These are phyloP conservation scores for Dromas ardeola DNA, from an alignment of 2,113 vertebrate species.

Conservation along the genomic window DNA sequence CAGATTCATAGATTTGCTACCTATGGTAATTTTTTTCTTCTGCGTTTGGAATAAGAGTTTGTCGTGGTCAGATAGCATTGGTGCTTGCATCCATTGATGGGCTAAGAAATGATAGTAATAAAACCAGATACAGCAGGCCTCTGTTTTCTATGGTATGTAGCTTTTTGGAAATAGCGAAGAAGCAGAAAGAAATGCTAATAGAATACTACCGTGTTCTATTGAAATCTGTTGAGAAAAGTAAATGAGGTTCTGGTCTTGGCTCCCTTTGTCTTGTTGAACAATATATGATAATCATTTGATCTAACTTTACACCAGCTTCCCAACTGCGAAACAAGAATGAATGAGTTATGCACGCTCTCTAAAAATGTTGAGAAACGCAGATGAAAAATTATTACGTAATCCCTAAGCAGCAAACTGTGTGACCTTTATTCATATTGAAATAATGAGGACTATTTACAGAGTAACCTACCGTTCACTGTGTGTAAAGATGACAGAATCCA, in stretches of 20 bases:
- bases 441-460: slow-evolving; percentile 4
- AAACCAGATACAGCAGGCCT: neutral
- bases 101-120: neutral
- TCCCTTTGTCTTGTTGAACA: neutral
- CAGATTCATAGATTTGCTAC: neutral
- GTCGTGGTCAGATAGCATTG: neutral
- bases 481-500: slow-evolving; percentile 9
- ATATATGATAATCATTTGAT: neutral
- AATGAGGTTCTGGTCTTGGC: neutral
- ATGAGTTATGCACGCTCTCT: neutral
- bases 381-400: slow-evolving; percentile 6
- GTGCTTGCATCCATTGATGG: neutral
- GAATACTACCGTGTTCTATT: neutral
- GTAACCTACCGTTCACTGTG: neutral
- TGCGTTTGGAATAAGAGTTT: neutral
- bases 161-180: neutral
- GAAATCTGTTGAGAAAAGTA: neutral
- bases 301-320: neutral
- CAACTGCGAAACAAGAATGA: neutral
- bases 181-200: neutral
- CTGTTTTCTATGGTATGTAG: neutral
- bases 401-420: neutral
- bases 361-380: neutral
- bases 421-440: slow-evolving; percentile 20
- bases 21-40: neutral